Conservation (phyloP, 2,113 vertebrate genomes). For the Axis porcinus region DNA sequence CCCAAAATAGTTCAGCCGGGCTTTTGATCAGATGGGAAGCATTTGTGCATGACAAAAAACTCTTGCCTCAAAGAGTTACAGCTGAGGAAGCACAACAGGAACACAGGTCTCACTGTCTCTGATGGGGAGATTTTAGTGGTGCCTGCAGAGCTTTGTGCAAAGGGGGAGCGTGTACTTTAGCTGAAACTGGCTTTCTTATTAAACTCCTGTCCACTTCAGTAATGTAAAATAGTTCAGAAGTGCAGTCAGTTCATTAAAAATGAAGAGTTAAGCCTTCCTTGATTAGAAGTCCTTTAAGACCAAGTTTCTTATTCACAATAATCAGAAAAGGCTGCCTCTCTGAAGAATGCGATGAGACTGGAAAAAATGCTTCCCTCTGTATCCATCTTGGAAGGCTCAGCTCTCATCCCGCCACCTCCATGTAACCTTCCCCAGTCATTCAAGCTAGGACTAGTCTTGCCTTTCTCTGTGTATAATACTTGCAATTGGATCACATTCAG, state of each 20-base stretch:
- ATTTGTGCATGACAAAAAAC: slow-evolving; percentile 51
- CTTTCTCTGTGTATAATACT: not conserved
- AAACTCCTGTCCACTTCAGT: not conserved
- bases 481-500: not conserved
- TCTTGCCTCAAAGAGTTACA: slow-evolving; percentile 40
- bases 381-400: not conserved
- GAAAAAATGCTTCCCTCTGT: not conserved
- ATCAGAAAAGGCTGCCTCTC: not conserved
- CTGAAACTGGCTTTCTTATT: not conserved
- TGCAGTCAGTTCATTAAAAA: not conserved
- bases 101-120: not conserved
- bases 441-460: not conserved
- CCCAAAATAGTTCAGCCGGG: slow-evolving; percentile 54
- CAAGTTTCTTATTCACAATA: not conserved
- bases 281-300: not conserved
- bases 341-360: not conserved
- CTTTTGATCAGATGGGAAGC: slow-evolving; percentile 53
- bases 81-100: slow-evolving; percentile 8
- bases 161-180: not conserved
- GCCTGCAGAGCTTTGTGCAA: not conserved
- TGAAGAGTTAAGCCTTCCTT: not conserved
- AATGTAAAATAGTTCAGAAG: not conserved
- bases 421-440: not conserved
- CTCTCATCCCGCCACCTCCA: no score
- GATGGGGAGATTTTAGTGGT: not conserved